These are phyloP conservation scores for Agrochola litura DNA, from an alignment of 2,888 invertebrate species.

Conservation along the genomic window DNA sequence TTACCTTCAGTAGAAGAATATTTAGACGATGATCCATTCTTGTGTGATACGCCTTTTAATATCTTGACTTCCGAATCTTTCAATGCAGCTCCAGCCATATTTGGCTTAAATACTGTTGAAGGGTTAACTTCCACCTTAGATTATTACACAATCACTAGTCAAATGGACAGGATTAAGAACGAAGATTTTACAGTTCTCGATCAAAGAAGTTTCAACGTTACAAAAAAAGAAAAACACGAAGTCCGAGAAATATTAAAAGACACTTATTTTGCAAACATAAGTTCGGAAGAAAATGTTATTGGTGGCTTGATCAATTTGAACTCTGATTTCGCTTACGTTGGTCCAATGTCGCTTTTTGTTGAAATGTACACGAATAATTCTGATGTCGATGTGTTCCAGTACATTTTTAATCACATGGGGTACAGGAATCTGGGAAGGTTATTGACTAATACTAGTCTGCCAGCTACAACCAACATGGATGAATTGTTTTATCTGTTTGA, in stretches of 20 bases:
- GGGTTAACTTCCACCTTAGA: constrained; percentile 86
- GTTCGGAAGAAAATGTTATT: constrained; percentile 80
- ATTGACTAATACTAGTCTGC: constrained; percentile 82
- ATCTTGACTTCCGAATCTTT: constrained; percentile 77
- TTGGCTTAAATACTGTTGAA: constrained; percentile 90
- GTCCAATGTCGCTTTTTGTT: constrained; percentile 82
- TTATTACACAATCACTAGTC: constrained; percentile 82
- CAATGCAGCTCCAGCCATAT: constrained; percentile 86
- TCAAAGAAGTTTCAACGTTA: constrained; percentile 76
- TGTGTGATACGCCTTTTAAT: constrained; percentile 85
- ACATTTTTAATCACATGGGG: constrained; percentile 84
- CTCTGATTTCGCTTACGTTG: constrained; percentile 84
- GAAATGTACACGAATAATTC: constrained; percentile 82
- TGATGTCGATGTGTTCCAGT: constrained; percentile 77
- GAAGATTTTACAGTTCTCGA: constrained; percentile 82
- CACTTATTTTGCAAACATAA: constrained; percentile 81
- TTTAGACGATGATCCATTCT: constrained; percentile 82
- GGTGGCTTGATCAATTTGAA: constrained; percentile 86
- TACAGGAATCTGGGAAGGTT: constrained; percentile 84
- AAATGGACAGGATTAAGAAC: constrained; percentile 82
- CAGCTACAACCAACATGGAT: constrained; percentile 82
- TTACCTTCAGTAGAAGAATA: constrained; percentile 81
- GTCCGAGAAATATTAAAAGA: constrained; percentile 78
- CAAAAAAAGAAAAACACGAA: constrained; percentile 76
- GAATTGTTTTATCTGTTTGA: constrained; percentile 86